Evolutionary conservation across 2,113 vertebrate species (phyloP).

Genomic region (Zosterops pallidus): DNA sequence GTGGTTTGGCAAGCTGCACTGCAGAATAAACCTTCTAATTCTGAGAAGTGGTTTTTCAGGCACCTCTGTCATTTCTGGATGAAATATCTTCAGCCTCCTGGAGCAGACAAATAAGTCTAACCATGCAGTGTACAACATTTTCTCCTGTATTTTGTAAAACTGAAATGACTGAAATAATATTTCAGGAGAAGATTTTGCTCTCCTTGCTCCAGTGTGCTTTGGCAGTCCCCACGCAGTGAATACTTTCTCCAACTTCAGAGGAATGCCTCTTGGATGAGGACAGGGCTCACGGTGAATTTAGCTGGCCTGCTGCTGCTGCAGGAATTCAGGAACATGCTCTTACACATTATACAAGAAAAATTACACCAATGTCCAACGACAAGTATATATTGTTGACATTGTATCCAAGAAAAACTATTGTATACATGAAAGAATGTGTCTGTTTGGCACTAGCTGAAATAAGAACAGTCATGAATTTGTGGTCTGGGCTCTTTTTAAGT

Average conservation of each 20-base stretch:
- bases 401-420: constrained; percentile 20
- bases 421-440: neutral
- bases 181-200: constrained; percentile 29
- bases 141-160: constrained; percentile 25
- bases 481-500: neutral
- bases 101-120: neutral
- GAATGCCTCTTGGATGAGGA: constrained; percentile 56
- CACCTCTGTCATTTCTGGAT: neutral
- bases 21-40: constrained; percentile 8
- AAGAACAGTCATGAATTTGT: neutral
- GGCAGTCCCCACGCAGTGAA: neutral
- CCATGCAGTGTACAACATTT: neutral
- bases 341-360: constrained; percentile 24
- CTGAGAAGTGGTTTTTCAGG: constrained; percentile 30
- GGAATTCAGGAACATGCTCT: constrained; percentile 9
- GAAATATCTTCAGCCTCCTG: neutral
- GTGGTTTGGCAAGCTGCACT: neutral
- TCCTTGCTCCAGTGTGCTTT: constrained; percentile 35
- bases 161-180: neutral
- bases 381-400: neutral
- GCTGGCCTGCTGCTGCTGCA: constrained; percentile 22
- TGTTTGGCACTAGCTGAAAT: constrained; percentile 18
- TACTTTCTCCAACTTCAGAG: constrained; percentile 27
- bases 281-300: neutral
- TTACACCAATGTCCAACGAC: neutral